Percentiles rank a stretch among this genome's conserved stretches.
Conservation (phyloP, 2,113 vertebrate species). For the Ovibos moschatus region DNA sequence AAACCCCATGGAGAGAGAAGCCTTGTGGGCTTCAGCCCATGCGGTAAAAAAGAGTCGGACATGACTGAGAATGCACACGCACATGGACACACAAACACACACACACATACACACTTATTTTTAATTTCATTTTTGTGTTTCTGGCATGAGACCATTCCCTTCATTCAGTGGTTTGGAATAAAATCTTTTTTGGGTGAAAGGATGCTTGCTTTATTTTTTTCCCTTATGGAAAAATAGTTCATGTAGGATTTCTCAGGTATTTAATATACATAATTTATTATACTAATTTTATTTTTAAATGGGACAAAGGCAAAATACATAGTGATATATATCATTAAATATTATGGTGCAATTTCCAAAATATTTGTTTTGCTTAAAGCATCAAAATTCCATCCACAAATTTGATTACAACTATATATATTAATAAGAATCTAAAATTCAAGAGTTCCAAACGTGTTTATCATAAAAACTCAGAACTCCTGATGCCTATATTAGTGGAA, state of each 20-base stretch:
- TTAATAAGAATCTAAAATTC: not conserved
- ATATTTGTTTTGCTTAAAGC: not conserved
- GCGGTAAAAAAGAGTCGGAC: not conserved
- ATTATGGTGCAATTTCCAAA: not conserved
- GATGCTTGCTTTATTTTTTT: not conserved
- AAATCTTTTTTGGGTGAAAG: fast-evolving
- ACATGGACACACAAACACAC: not conserved
- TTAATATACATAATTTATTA: not conserved
- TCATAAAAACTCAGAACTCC: not conserved
- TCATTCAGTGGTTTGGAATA: not conserved
- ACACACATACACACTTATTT: not conserved
- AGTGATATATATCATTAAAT: not conserved
- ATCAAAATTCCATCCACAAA: not conserved
- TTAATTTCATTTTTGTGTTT: not conserved
- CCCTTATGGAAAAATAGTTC: not conserved
- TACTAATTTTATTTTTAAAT: not conserved
- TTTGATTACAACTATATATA: not conserved
- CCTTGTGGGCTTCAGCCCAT: not conserved
- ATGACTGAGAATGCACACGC: not conserved
- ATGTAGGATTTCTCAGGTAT: not conserved
- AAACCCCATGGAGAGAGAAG: not conserved
- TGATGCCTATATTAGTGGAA: not conserved
- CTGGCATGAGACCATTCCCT: not conserved
- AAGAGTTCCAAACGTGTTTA: not conserved
- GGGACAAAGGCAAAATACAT: fast-evolving